These are phyloP conservation scores for Malacoctenus gilli DNA, from an alignment of 2,797 vertebrate species.

Conservation along the genomic window DNA sequence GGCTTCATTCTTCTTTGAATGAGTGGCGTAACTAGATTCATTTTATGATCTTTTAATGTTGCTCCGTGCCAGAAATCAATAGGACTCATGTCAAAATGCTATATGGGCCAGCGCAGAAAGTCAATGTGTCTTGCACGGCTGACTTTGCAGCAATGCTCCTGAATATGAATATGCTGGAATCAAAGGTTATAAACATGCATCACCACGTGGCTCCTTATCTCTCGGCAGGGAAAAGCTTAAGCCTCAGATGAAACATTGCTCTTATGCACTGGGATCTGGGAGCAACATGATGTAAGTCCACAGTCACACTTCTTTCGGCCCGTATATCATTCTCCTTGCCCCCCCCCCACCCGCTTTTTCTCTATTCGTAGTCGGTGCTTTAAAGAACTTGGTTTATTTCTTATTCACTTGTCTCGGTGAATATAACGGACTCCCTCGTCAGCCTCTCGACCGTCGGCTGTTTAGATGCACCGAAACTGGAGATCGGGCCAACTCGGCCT, in stretches of 20 bases:
- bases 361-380: conserved; percentile 33
- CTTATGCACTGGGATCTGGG: conserved; percentile 37
- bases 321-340: conserved; percentile 39
- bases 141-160: conserved; percentile 43
- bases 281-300: conserved; percentile 62
- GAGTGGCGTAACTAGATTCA: conserved; percentile 16
- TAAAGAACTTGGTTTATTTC: conserved; percentile 45
- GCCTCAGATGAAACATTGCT: conserved; percentile 58
- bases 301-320: conserved; percentile 43
- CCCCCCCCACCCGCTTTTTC: no score
- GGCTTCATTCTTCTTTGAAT: conserved; percentile 25
- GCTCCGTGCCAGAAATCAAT: conserved; percentile 51
- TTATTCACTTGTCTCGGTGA: conserved; percentile 31
- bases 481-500: no score
- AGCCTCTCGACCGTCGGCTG: no score
- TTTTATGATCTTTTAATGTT: conserved; percentile 57
- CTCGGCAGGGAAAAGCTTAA: conserved; percentile 47
- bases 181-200: conserved; percentile 73
- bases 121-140: conserved; percentile 56
- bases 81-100: conserved; percentile 60
- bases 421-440: conserved; percentile 30
- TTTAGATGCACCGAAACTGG: no score
- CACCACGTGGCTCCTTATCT: conserved; percentile 59
- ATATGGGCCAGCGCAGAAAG: conserved; percentile 41
- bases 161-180: conserved; percentile 68